Evolutionary conservation across 2,888 invertebrate species (phyloP).

Genomic region (Drepana falcataria): DNA sequence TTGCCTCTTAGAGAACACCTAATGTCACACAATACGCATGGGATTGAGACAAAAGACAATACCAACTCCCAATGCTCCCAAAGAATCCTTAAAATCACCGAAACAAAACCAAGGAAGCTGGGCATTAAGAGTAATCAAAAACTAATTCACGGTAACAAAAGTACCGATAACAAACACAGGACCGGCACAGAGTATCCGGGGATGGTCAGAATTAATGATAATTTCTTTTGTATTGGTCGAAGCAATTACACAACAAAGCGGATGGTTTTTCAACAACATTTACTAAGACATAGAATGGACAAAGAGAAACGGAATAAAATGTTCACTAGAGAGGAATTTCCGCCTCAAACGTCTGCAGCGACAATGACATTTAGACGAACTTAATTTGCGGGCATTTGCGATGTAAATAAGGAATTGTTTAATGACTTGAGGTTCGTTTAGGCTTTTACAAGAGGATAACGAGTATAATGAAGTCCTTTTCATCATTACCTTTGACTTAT

Average conservation of each 20-base stretch:
- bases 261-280: slow-evolving; percentile 12
- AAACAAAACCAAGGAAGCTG: no score
- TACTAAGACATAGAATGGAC: slow-evolving; percentile 12
- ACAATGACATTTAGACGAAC: slow-evolving; percentile 32
- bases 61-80: no score
- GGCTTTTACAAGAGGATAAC: slow-evolving; percentile 23
- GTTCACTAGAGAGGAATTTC: slow-evolving; percentile 26
- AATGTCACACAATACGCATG: no score
- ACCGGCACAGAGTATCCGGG: no score
- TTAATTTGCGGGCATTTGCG: slow-evolving; percentile 39
- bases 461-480: neutral
- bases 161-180: no score
- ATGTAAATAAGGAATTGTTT: slow-evolving; percentile 42
- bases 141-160: no score
- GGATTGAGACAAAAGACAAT: no score
- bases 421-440: slow-evolving; percentile 30
- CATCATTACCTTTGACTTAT: no score
- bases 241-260: slow-evolving; percentile 12
- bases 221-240: neutral
- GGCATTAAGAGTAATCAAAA: no score
- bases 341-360: slow-evolving; percentile 23
- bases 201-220: neutral
- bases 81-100: no score
- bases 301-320: slow-evolving; percentile 24
- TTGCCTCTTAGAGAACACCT: no score